These are phyloP conservation scores for Pangasius larnaudii DNA, from an alignment of 2,797 vertebrate genomes.

Conservation along the genomic window DNA sequence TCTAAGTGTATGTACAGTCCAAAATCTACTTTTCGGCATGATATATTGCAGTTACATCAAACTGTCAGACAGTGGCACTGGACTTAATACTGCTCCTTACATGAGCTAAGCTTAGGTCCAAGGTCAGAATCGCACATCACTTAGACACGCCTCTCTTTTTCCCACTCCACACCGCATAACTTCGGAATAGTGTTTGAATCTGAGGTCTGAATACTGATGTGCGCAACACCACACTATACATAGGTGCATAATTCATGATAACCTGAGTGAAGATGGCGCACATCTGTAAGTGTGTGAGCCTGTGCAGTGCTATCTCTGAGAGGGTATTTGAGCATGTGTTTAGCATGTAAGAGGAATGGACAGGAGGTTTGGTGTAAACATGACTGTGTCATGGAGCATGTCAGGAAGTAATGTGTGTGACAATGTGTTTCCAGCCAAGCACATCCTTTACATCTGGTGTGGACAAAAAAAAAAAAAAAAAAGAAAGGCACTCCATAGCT, in stretches of 20 bases:
- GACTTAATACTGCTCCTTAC: neutral
- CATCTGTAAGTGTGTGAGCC: slow-evolving; percentile 24
- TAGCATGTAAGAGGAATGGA: slow-evolving; percentile 41
- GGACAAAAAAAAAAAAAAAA: neutral
- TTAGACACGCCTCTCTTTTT: neutral
- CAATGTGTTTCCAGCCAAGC: slow-evolving; percentile 70
- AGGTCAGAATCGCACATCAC: neutral
- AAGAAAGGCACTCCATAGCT: slow-evolving; percentile 5
- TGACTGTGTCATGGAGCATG: slow-evolving; percentile 69
- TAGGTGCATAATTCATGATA: slow-evolving; percentile 6
- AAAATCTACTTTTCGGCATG: neutral
- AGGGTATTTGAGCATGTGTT: slow-evolving; percentile 21
- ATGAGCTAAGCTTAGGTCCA: neutral
- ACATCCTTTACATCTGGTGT: slow-evolving; percentile 68
- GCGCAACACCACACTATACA: neutral
- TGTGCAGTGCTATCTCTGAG: slow-evolving; percentile 34
- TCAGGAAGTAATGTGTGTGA: slow-evolving; percentile 76
- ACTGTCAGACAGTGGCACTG: neutral
- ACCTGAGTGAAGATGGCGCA: neutral
- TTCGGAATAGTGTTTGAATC: neutral
- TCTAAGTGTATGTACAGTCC: neutral
- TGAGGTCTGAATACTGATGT: neutral
- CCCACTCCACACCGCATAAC: neutral
- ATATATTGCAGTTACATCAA: neutral
- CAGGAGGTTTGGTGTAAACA: slow-evolving; percentile 69